Evolutionary conservation across 2,113 vertebrate species (phyloP).

Genomic region (Cryptomyrus ogoouensis): DNA sequence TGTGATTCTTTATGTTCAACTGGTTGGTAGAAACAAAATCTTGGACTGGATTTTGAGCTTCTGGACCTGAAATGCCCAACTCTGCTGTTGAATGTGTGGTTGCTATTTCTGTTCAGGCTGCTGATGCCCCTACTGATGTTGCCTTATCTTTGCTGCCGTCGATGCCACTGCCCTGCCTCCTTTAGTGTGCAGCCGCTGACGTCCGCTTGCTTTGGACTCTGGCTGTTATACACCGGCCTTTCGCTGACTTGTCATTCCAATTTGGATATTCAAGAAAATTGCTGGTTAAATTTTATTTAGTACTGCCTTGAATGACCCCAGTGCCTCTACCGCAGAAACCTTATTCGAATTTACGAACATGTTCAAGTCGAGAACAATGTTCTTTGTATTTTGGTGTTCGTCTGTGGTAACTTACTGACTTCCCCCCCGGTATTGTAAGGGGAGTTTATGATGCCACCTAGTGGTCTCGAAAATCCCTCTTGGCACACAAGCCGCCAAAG

Average conservation of each 20-base stretch:
- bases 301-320: background rate
- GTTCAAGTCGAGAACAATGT: background rate
- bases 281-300: background rate
- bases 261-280: background rate
- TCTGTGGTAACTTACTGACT: background rate
- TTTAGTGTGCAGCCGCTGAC: background rate
- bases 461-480: constrained; percentile 22
- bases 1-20: too few species aligned
- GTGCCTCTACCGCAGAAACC: background rate
- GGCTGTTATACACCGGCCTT: background rate
- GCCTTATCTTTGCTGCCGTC: background rate
- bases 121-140: background rate
- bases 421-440: background rate
- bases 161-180: background rate
- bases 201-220: background rate
- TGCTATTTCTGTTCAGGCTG: background rate
- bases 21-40: too few species aligned
- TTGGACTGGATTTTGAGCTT: background rate
- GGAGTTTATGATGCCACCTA: constrained; percentile 40
- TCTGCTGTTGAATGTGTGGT: background rate
- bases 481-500: background rate
- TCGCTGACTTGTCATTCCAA: background rate
- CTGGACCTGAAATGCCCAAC: too few species aligned
- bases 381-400: background rate
- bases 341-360: background rate